Percentiles rank a stretch among this genome's conserved stretches.
Evolutionary conservation across 53 echinoderm and acorn worm species (phyloP).

Genomic region (Echinarachnius parma): DNA sequence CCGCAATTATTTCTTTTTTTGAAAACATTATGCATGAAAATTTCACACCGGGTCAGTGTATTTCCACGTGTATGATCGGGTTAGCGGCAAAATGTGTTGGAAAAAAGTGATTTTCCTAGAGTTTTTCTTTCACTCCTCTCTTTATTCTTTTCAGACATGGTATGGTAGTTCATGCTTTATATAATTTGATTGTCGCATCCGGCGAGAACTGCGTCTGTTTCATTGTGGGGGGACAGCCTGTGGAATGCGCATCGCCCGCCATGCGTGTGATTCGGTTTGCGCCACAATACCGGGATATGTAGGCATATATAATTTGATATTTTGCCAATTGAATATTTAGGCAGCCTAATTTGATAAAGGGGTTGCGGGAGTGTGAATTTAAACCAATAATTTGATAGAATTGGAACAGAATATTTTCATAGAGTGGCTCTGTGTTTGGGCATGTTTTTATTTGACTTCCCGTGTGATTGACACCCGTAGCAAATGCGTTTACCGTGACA

Average conservation of each 20-base stretch:
- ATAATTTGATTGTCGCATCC: slow-evolving; percentile 30
- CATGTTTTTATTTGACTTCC: slow-evolving; percentile 11
- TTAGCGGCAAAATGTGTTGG: slow-evolving; percentile 13
- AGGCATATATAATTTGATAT: slow-evolving; percentile 55
- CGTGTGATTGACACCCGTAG: slow-evolving; percentile 19
- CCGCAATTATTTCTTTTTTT: background rate
- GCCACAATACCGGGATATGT: slow-evolving; percentile 45
- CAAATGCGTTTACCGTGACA: background rate
- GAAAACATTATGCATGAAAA: slow-evolving; percentile 6
- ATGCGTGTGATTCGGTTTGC: slow-evolving; percentile 42
- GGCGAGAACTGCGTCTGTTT: slow-evolving; percentile 29
- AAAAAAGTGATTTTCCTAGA: slow-evolving; percentile 30
- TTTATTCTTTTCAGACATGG: too few relatives aligned
- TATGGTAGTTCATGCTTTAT: too few relatives aligned
- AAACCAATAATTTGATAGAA: slow-evolving; percentile 45
- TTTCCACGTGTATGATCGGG: slow-evolving; percentile 45
- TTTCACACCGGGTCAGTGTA: slow-evolving; percentile 1
- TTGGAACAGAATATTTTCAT: slow-evolving; percentile 38
- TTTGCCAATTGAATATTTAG: slow-evolving; percentile 55
- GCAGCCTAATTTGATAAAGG: slow-evolving; percentile 41
- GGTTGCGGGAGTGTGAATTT: slow-evolving; percentile 23
- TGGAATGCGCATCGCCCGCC: slow-evolving; percentile 20
- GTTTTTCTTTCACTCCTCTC: slow-evolving; percentile 23
- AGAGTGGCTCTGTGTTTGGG: background rate
- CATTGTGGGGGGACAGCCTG: background rate